A percentile compares a stretch with the other conserved stretches of the same genome.
Evolutionary conservation across 37 sponge, comb jelly and placozoan species (phyloP).

Genomic region (Aphrocallistes beatrix): DNA sequence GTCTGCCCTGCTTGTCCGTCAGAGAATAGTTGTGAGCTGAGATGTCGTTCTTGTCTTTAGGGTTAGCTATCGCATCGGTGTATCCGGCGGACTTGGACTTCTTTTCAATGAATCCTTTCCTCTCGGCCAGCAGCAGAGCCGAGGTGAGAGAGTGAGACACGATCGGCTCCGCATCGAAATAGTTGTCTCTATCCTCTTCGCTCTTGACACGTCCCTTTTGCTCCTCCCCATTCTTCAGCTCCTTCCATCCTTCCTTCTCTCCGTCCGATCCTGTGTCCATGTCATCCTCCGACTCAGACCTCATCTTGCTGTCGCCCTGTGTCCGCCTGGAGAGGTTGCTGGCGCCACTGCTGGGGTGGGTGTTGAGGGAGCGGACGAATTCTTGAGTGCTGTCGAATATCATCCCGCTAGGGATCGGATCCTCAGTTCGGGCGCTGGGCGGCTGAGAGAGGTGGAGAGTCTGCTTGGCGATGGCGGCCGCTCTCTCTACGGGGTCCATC

Average conservation of each 20-base stretch:
- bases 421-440: not conserved
- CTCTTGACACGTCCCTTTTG: not conserved
- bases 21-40: not conserved
- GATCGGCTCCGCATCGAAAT: slow-evolving; percentile 72
- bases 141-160: slow-evolving; percentile 55
- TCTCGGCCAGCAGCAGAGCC: slow-evolving; percentile 73
- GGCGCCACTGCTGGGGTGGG: not conserved
- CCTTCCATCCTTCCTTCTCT: not conserved
- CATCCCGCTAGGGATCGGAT: not conserved
- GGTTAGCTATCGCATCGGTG: not conserved
- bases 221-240: not conserved
- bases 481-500: not conserved
- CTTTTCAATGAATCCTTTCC: slow-evolving; percentile 70
- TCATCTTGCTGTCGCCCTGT: not conserved
- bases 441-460: not conserved
- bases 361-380: not conserved
- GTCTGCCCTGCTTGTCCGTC: not conserved
- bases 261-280: not conserved
- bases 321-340: too few relatives aligned
- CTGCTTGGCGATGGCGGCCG: not conserved
- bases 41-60: slow-evolving; percentile 7
- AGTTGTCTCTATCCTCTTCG: slow-evolving; percentile 43
- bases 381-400: slow-evolving; percentile 2
- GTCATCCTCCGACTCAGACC: not conserved
- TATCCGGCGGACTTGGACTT: slow-evolving; percentile 11